Base-by-base conservation (phyloP, 2,113 vertebrate genomes). In the Stigmatopora argus region DNA sequence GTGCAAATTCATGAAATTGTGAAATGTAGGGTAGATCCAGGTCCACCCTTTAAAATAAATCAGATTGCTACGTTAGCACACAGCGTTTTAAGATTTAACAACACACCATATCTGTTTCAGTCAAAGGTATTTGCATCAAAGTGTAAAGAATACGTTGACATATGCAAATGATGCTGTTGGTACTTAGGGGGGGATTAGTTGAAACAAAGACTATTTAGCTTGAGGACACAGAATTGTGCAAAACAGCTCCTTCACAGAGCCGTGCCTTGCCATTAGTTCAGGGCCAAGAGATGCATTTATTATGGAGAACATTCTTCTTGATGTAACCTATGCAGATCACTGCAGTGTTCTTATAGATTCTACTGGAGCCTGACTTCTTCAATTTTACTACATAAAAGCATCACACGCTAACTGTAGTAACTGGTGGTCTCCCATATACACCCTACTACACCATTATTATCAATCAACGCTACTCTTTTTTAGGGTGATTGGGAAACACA, bases 81-180 rank as follows among this genome's bases (percentile, higher is more conserved):
- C 62, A 12, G 41, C 23, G 62, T 84, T 82, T 79, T 58, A n/a
- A 12, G 71, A 72, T 82, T 71, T 60, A 62, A 67, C 72, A 64
- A 63, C 34, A 14, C 70, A 59, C 71, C 76, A 81, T 77, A 76
- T 41, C 6, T 41, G 58, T 83, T 85, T 85, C 83, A 88, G 79
- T 86, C 72, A 78, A 74, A 80, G 68, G 79, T 83, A 85, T 88
- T 84, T 85, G 77, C 78, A 79, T 85, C 65, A 74, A 21, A 71
- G 78, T 86, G 72, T 84, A 57, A 78, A 81, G 76, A 87, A 81
- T 88, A 83, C 81, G 81, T 78, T 69, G 66, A 82, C 73, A 59
- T 78, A 84, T 87, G 85, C 85, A 88, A 86, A 85, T 83, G 4
- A 10, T 12, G 69, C 65, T 80, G 79, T 83, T 87, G 81, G 77